Base-by-base conservation (phyloP, 2,113 vertebrate species). In the Crotalus viridis region DNA sequence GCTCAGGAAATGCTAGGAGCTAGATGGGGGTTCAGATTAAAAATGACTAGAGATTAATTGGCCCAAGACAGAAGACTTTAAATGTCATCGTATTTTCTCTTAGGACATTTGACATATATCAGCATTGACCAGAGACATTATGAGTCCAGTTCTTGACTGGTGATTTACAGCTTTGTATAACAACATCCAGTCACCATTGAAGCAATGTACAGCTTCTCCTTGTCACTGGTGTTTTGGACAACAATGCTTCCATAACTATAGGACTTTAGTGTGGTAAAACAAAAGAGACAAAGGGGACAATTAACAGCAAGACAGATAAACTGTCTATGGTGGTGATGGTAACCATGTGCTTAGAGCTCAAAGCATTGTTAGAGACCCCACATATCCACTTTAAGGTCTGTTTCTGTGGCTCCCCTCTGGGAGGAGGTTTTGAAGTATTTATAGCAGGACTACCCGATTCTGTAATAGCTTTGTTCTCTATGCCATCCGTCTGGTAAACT, bases 71-170 rank as follows among this genome's bases (percentile, higher is more conserved):
- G 52, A 94, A 95, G 95, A 95, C 94, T 96, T 95, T 90, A 69
- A 5, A 46, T 93, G 43, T 90, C 93, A 86, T 51, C 3, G 19
- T 94, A 81, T 33, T 93, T 94, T 81, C 90, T 90, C 21, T 92
- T 94, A 28, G 33, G 55, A 33, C 0, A 0, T 95, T 91, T 95
- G 61, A 91, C 81, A 61, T 96, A 87, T 91, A 95, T 96, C 93
- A 95, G 91, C 90, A 91, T 24, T 91, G 95, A 95, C 43, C 93
- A 95, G 93, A 94, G 87, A 94, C 91, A 89, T 94, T 95, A 86
- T 92, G 90, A 93, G 17, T 39, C 74, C 33, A 81, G 17, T 81
- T 81, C 74, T 43, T 43, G 33, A 43, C 74, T 43, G 39, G 17
- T 39, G 33, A 81, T 81, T 39, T 43, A 81, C 33, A 43, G 33